Evolutionary conservation across 2,797 vertebrate genomes (phyloP).

Genomic region (Stomatorhinus walkeri): DNA sequence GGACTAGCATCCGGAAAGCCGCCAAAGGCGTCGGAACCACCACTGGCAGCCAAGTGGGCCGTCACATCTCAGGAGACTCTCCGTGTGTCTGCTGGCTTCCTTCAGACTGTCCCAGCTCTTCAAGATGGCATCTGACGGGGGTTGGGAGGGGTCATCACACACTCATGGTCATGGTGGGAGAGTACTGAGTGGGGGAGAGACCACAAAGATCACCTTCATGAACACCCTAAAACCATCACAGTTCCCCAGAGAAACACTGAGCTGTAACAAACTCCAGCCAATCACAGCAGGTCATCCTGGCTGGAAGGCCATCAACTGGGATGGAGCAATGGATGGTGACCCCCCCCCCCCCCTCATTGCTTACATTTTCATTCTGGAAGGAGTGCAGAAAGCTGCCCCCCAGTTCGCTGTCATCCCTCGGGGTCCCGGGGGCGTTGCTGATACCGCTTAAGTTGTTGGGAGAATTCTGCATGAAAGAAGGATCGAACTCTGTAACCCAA

Average conservation of each 20-base stretch:
- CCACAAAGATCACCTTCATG: constrained; percentile 18
- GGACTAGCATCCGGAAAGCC: constrained; percentile 60
- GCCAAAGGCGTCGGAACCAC: neutral
- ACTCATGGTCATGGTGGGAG: constrained; percentile 38
- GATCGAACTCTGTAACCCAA: neutral
- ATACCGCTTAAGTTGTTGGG: constrained; percentile 99
- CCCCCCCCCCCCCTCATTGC: constrained; percentile 30
- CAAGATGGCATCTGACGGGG: constrained; percentile 71
- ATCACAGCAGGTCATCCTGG: neutral
- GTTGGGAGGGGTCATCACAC: constrained; percentile 31
- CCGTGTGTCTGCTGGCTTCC: constrained; percentile 74
- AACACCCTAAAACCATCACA: neutral
- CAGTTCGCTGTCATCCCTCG: constrained; percentile 90
- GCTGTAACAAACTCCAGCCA: neutral
- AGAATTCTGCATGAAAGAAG: constrained; percentile 73
- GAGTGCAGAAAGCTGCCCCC: constrained; percentile 99
- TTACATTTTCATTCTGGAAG: constrained; percentile 98
- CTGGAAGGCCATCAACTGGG: neutral
- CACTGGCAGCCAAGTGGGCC: constrained; percentile 57
- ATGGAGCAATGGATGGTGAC: neutral
- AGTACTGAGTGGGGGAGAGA: constrained; percentile 50
- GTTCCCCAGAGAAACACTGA: neutral
- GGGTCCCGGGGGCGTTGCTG: constrained; percentile 97
- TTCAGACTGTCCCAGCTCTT: constrained; percentile 73
- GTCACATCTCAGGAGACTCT: constrained; percentile 73